These are phyloP conservation scores for Streptopelia turtur DNA, from an alignment of 2,797 vertebrate species.

Conservation along the genomic window DNA sequence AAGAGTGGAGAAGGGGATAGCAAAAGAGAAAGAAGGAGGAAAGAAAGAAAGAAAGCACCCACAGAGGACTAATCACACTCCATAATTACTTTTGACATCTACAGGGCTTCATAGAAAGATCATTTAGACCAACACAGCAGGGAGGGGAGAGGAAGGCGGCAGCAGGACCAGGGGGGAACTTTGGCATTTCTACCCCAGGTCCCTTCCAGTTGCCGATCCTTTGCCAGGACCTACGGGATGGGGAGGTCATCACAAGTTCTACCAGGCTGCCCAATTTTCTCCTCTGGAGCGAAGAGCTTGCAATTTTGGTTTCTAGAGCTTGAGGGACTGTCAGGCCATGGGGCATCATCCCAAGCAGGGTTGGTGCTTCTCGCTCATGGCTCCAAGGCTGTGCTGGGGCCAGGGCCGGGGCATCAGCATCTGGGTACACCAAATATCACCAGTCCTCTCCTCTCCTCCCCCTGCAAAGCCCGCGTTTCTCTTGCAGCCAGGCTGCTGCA, in stretches of 20 bases:
- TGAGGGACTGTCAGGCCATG: neutral
- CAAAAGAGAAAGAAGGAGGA: slow-evolving; percentile 66
- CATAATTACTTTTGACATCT: slow-evolving; percentile 84
- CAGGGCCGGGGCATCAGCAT: neutral
- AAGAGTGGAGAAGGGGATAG: slow-evolving; percentile 75
- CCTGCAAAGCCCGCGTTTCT: neutral
- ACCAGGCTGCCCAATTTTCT: slow-evolving; percentile 46
- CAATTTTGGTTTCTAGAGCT: slow-evolving; percentile 50
- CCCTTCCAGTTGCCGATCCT: slow-evolving; percentile 51
- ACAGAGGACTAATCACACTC: slow-evolving; percentile 84
- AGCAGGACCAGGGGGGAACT: neutral
- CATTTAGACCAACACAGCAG: slow-evolving; percentile 75
- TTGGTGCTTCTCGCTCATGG: neutral
- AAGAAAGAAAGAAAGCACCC: slow-evolving; percentile 76
- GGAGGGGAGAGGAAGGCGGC: slow-evolving; percentile 63
- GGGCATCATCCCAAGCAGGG: neutral
- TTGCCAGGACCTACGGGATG: slow-evolving; percentile 4
- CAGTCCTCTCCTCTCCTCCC: neutral
- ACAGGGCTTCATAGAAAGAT: slow-evolving; percentile 76
- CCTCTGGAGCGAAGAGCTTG: slow-evolving; percentile 50
- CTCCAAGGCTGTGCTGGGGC: neutral
- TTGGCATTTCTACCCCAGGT: slow-evolving; percentile 23
- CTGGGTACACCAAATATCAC: accelerated
- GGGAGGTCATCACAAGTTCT: slow-evolving; percentile 22
- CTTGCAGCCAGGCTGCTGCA: neutral